These are phyloP conservation scores for Cephus spinipes DNA, from an alignment of 2,888 invertebrate species.

Conservation along the genomic window DNA sequence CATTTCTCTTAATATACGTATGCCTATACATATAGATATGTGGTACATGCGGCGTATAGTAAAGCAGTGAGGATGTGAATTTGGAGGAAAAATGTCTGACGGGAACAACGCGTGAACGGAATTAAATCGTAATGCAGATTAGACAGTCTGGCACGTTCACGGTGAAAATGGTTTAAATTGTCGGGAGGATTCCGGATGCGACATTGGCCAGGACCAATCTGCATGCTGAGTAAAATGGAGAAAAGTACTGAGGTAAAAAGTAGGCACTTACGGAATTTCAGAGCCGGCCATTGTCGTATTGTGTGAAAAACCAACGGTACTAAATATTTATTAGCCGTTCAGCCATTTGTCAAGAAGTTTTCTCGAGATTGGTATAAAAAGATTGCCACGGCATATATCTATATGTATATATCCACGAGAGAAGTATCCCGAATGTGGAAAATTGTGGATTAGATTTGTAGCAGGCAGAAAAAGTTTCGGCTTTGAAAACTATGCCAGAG, in stretches of 20 bases:
- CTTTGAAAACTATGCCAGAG: neutral
- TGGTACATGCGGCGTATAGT: neutral
- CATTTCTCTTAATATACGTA: neutral
- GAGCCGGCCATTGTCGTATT: neutral
- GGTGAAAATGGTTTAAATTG: neutral
- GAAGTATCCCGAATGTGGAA: neutral
- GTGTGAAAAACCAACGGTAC: neutral
- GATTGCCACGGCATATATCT: neutral
- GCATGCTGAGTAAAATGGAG: neutral
- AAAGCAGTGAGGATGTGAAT: neutral
- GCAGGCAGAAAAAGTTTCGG: neutral
- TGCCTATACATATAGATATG: neutral
- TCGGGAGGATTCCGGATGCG: neutral
- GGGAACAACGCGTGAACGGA: neutral
- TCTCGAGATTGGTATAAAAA: neutral
- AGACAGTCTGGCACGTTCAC: neutral
- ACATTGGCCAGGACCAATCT: neutral
- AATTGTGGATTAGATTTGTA: neutral
- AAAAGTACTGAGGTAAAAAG: neutral
- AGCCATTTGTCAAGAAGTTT: neutral
- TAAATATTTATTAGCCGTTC: neutral
- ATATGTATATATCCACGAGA: neutral
- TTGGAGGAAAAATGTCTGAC: neutral
- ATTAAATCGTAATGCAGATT: neutral
- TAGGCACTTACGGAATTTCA: neutral